Evolutionary conservation across 2,797 vertebrate species (phyloP).

Genomic region (Enteromius viviparus): DNA sequence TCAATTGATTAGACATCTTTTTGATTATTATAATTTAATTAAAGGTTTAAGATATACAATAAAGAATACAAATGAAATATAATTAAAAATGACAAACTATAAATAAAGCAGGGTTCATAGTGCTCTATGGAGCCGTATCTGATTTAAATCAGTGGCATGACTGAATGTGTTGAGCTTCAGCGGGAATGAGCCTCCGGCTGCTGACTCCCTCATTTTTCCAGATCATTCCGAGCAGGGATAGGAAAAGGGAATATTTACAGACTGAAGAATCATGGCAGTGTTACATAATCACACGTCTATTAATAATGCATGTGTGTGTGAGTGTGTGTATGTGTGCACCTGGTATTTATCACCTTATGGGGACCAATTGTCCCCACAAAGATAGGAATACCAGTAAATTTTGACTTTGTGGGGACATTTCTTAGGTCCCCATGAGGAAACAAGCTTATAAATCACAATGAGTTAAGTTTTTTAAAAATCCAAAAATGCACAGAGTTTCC

Average conservation of each 20-base stretch:
- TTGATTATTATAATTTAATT: not conserved
- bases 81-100: no score
- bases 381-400: no score
- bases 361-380: no score
- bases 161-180: slow-evolving; percentile 27
- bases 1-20: not conserved
- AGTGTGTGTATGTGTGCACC: no score
- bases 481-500: no score
- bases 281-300: slow-evolving; percentile 30
- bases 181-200: slow-evolving; percentile 18
- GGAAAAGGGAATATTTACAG: not conserved
- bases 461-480: no score
- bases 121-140: not conserved
- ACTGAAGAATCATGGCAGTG: not conserved
- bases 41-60: not conserved
- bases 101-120: not conserved
- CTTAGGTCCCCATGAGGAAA: no score
- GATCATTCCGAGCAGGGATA: not conserved
- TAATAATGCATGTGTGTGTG: slow-evolving; percentile 21
- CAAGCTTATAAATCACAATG: no score
- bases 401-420: no score
- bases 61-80: no score
- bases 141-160: not conserved
- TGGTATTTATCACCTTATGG: no score
- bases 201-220: not conserved